These are phyloP conservation scores for Cryptocheilus praepositus DNA, from an alignment of 2,888 invertebrate species.

Conservation along the genomic window DNA sequence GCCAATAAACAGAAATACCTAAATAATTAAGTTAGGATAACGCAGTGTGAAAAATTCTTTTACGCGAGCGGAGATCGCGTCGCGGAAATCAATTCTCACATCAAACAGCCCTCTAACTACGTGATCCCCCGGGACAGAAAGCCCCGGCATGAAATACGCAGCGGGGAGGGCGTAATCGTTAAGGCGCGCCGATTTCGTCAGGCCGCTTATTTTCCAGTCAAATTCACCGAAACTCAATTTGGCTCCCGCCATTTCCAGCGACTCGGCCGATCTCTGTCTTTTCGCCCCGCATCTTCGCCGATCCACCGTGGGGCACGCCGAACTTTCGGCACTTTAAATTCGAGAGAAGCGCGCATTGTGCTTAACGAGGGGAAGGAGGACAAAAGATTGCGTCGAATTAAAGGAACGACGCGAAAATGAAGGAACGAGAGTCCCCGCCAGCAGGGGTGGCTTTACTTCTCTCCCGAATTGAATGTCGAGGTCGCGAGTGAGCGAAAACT, in stretches of 20 bases:
- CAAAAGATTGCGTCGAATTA: constrained; percentile 1
- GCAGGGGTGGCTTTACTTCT: too few species aligned
- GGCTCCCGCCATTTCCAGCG: constrained; percentile 2
- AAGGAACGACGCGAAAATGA: constrained; percentile 7
- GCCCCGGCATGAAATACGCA: too few species aligned
- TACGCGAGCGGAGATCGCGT: too few species aligned
- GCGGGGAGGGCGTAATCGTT: constrained; percentile 30
- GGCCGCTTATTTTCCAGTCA: constrained; percentile 24
- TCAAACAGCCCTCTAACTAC: too few species aligned
- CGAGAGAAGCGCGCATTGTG: constrained; percentile 5
- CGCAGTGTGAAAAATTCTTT: too few species aligned
- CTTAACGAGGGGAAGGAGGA: constrained; percentile 11
- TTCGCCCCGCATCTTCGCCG: not conserved
- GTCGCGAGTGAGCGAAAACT: too few species aligned
- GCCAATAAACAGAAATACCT: too few species aligned
- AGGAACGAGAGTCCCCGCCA: not conserved
- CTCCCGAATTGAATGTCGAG: too few species aligned
- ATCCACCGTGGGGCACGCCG: too few species aligned
- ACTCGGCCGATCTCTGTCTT: not conserved
- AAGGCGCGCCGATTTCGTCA: constrained; percentile 8
- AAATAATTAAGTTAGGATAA: too few species aligned
- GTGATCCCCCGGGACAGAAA: too few species aligned
- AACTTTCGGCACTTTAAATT: constrained; percentile 12
- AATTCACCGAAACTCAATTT: constrained; percentile 27
- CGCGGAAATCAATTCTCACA: too few species aligned